phyloP scores from a whole-genome alignment of 2,888 invertebrate genomes.

The Antitype chi region DNA sequence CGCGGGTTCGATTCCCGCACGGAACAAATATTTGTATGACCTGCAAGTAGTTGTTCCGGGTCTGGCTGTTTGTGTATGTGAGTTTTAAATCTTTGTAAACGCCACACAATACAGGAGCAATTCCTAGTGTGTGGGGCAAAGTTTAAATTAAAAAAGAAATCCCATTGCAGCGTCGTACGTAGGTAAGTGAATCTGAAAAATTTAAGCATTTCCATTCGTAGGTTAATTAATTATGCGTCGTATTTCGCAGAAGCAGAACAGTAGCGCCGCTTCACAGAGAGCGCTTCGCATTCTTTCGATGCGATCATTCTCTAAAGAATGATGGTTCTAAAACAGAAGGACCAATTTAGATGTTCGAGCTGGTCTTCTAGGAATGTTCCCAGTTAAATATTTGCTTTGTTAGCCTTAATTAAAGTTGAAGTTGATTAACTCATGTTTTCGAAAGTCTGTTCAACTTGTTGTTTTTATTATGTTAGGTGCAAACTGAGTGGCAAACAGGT shows the following conservation, averaged over 20 bases:
- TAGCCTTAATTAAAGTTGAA: not conserved
- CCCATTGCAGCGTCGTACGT: not conserved
- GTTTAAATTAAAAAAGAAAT: no score
- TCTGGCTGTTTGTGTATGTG: no score
- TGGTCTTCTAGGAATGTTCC: conserved; percentile 3
- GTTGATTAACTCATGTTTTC: not conserved
- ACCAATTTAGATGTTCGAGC: conserved; percentile 27
- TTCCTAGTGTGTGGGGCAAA: no score
- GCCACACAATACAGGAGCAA: no score
- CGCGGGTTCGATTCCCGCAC: no score
- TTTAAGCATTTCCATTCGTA: not conserved
- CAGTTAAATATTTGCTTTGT: not conserved
- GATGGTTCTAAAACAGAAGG: not conserved
- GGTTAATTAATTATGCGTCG: not conserved
- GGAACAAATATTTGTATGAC: no score
- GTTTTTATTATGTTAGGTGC: not conserved
- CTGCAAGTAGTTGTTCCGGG: no score
- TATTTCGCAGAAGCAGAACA: conserved; percentile 3
- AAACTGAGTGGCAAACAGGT: no score
- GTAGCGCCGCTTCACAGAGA: conserved; percentile 7
- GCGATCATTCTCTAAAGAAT: conserved; percentile 41
- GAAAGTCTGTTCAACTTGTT: not conserved
- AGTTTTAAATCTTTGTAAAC: no score
- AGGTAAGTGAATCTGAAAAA: not conserved
- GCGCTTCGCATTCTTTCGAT: conserved; percentile 22